Conservation (phyloP, 2,797 vertebrate species). For the Anguilla anguilla region DNA sequence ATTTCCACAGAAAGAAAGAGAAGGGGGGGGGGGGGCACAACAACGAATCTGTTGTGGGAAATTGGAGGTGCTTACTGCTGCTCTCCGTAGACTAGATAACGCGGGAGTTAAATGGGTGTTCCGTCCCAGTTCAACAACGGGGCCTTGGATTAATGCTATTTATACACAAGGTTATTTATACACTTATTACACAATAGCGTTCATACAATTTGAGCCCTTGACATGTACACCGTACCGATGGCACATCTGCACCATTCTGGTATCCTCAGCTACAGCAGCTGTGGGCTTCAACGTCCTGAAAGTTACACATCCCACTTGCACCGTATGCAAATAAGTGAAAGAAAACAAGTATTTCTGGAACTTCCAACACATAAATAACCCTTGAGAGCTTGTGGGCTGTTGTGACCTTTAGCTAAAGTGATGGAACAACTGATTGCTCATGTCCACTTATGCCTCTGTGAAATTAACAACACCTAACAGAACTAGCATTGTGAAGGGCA, state of each 20-base stretch:
- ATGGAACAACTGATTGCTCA: neutral
- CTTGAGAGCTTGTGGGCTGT: neutral
- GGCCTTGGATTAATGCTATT: neutral
- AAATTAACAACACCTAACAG: neutral
- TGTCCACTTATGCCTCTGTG: neutral
- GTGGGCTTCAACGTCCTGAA: neutral
- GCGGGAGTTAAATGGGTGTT: constrained; percentile 15
- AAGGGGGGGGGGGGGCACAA: constrained; percentile 6
- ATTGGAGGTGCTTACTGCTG: constrained; percentile 27
- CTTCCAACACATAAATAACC: neutral
- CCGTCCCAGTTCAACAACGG: neutral
- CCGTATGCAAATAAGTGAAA: constrained; percentile 1
- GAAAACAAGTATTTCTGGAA: neutral
- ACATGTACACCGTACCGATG: neutral
- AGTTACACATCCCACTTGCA: neutral
- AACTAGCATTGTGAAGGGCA: neutral
- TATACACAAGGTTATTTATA: constrained; percentile 7
- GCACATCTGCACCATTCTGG: neutral
- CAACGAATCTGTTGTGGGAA: constrained; percentile 47
- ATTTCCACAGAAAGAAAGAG: constrained; percentile 22
- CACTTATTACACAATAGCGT: neutral
- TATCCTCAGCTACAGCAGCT: neutral
- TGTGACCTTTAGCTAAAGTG: neutral
- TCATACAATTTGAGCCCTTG: neutral
- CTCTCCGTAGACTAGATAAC: constrained; percentile 3